Conservation (phyloP, 2,113 vertebrate genomes). For the Takifugu flavidus region DNA sequence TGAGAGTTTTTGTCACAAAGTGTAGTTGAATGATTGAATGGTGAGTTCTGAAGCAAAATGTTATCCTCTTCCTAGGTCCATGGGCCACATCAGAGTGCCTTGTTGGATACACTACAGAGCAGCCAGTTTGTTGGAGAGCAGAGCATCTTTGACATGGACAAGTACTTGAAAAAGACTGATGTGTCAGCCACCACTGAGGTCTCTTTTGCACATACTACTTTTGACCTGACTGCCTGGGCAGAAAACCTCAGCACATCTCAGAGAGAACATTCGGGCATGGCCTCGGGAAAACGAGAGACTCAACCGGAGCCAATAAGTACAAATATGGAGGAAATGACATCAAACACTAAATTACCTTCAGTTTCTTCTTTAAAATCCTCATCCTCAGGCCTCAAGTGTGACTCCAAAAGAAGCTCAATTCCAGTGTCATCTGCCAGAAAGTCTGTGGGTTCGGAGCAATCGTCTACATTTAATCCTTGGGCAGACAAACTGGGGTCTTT, state of each 20-base stretch:
- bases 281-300: slow-evolving; percentile 1
- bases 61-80: background rate
- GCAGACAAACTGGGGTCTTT: slow-evolving; percentile 8
- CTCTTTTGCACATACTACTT: slow-evolving; percentile 61
- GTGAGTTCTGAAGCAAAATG: background rate
- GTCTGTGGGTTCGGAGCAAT: slow-evolving; percentile 34
- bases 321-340: slow-evolving; percentile 1
- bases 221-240: slow-evolving; percentile 62
- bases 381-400: slow-evolving; percentile 13
- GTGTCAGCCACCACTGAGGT: slow-evolving; percentile 66
- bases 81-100: slow-evolving; percentile 26
- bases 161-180: slow-evolving; percentile 83
- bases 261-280: slow-evolving; percentile 20
- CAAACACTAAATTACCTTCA: background rate
- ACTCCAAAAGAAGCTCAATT: slow-evolving; percentile 50
- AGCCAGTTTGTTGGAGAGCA: slow-evolving; percentile 55
- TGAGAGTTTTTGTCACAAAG: background rate
- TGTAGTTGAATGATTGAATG: background rate
- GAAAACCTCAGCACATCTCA: slow-evolving; percentile 40
- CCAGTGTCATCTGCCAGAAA: slow-evolving; percentile 38
- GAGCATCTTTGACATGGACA: slow-evolving; percentile 83
- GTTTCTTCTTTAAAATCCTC: background rate
- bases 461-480: slow-evolving; percentile 11
- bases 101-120: slow-evolving; percentile 67
- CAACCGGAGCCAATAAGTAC: background rate